Conservation (phyloP, 2,113 vertebrate genomes). For the Aldabrachelys gigantea region DNA sequence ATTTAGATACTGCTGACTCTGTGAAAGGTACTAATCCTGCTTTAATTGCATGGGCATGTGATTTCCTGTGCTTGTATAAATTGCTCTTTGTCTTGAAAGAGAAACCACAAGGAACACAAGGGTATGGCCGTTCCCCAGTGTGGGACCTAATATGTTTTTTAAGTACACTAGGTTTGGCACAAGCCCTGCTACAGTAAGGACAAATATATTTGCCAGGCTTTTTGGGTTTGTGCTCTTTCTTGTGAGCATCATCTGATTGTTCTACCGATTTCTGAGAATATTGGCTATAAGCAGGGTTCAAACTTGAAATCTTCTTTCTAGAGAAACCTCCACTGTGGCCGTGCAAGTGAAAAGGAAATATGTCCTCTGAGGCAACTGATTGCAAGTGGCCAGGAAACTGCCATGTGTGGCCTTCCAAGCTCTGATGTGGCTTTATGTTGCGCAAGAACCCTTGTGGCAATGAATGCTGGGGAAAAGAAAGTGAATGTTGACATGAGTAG, state of each 20-base stretch:
- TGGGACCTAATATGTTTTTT: constrained; percentile 99
- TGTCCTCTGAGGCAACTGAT: constrained; percentile 88
- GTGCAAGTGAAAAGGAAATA: constrained; percentile 89
- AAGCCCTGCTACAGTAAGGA: constrained; percentile 95
- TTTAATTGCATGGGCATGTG: constrained; percentile 98
- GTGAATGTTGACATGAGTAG: constrained; percentile 89
- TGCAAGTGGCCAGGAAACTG: constrained; percentile 90
- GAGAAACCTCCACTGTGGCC: constrained; percentile 87
- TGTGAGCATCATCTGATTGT: constrained; percentile 90
- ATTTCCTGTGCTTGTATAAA: constrained; percentile 99
- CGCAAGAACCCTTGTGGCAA: constrained; percentile 91
- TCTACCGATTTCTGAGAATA: constrained; percentile 92
- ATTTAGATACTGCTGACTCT: constrained; percentile 87
- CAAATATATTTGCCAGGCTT: constrained; percentile 99
- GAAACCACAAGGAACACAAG: constrained; percentile 96
- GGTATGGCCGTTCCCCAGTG: constrained; percentile 96
- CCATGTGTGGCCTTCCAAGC: constrained; percentile 92
- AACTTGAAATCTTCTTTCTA: constrained; percentile 91
- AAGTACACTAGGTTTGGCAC: constrained; percentile 98
- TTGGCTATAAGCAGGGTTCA: constrained; percentile 90
- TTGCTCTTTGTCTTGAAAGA: constrained; percentile 99
- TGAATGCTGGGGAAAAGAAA: constrained; percentile 93
- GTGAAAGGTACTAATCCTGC: constrained; percentile 96
- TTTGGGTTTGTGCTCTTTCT: constrained; percentile 97
- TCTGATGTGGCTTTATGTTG: constrained; percentile 91